phyloP scores from a whole-genome alignment of 2,888 invertebrate species.

The Lasioglossum oenotherae region DNA sequence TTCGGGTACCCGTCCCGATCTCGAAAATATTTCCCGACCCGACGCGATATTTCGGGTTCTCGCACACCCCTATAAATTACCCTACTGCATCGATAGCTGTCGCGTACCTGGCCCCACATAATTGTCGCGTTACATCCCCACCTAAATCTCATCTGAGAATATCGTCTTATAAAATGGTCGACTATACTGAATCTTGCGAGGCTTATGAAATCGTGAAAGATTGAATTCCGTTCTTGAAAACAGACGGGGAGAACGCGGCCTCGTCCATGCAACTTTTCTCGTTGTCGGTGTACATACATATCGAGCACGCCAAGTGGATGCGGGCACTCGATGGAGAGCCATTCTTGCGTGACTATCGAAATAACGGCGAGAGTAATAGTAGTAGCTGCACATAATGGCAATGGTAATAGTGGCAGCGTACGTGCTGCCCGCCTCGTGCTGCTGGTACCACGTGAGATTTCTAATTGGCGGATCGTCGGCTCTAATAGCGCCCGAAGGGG shows the following conservation, averaged over 20 bases:
- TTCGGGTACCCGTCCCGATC: too few species aligned
- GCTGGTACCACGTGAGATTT: conserved; percentile 59
- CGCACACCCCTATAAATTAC: too few species aligned
- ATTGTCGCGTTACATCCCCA: neutral
- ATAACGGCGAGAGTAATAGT: conserved; percentile 66
- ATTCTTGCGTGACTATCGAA: conserved; percentile 69
- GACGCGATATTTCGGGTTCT: too few species aligned
- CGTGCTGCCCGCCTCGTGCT: conserved; percentile 48
- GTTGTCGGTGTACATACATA: conserved; percentile 20
- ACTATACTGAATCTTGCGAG: neutral
- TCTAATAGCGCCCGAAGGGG: conserved; percentile 61
- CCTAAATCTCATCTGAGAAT: neutral
- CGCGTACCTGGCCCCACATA: too few species aligned
- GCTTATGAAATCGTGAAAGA: neutral
- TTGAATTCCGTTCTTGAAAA: conserved; percentile 22
- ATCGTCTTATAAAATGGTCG: neutral
- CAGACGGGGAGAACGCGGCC: neutral
- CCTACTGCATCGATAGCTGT: too few species aligned
- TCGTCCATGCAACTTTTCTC: conserved; percentile 35
- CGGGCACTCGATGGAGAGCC: conserved; percentile 40
- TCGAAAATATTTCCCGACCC: too few species aligned
- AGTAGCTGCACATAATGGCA: conserved; percentile 65
- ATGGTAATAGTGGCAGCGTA: conserved; percentile 59
- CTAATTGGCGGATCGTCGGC: conserved; percentile 70
- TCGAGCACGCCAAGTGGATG: conserved; percentile 48